phyloP scores from a whole-genome alignment of 2,113 vertebrate species.

The Columba janthina region DNA sequence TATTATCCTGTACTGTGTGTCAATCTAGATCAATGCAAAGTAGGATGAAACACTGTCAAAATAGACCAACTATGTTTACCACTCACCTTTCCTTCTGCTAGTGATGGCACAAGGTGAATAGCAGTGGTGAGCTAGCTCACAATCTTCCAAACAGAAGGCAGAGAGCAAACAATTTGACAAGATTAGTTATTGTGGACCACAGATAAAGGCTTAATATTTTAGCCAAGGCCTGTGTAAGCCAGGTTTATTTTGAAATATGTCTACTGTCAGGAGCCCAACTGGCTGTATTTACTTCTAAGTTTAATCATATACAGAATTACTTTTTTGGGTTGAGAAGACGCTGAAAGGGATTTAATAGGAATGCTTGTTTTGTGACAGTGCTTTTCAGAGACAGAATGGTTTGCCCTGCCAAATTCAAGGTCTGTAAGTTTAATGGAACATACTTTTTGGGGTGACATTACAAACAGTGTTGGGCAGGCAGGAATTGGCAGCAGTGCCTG shows the following conservation, averaged over 20 bases:
- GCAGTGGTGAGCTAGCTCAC: conserved; percentile 52
- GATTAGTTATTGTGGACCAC: conserved; percentile 63
- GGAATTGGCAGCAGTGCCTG: neutral
- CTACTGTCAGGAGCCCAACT: conserved; percentile 63
- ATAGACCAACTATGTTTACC: conserved; percentile 28
- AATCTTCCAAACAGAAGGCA: conserved; percentile 56
- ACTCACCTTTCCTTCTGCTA: conserved; percentile 31
- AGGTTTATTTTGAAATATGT: conserved; percentile 68
- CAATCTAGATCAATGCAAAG: conserved; percentile 14
- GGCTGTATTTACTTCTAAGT: conserved; percentile 60
- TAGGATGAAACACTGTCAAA: conserved; percentile 22
- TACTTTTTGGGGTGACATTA: conserved; percentile 37
- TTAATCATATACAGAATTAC: conserved; percentile 61
- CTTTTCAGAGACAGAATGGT: conserved; percentile 40
- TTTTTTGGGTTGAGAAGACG: conserved; percentile 33
- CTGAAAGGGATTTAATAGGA: conserved; percentile 57
- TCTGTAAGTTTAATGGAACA: conserved; percentile 20
- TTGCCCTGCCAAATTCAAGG: conserved; percentile 44
- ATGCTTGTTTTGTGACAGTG: conserved; percentile 50
- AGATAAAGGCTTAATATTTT: conserved; percentile 68
- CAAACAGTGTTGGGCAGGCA: neutral
- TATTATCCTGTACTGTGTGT: neutral
- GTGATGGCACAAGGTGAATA: conserved; percentile 58
- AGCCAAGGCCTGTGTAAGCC: conserved; percentile 59
- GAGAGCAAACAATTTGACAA: conserved; percentile 57